phyloP scores from a whole-genome alignment of 1,140 invertebrate species.

The Pseudoatta argentina region DNA sequence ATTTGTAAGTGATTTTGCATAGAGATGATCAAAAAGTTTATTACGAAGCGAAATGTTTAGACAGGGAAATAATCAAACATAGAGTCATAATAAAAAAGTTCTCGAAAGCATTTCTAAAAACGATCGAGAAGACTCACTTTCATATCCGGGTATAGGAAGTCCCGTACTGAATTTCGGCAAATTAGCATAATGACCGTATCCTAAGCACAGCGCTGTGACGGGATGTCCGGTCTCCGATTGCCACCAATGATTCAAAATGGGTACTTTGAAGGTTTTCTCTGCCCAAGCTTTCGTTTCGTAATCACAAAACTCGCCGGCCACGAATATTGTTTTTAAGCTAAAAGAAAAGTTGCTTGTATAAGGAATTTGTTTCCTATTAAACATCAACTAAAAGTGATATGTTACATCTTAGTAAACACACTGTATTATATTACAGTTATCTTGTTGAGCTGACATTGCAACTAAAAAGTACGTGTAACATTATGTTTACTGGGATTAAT shows the following conservation, averaged over 20 bases:
- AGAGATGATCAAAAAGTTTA: neutral
- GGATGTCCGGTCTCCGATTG: conserved; percentile 97
- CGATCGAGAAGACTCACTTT: conserved; percentile 79
- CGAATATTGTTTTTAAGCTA: conserved; percentile 92
- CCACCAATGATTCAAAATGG: conserved; percentile 98
- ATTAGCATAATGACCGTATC: conserved; percentile 89
- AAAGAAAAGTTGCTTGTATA: conserved; percentile 2
- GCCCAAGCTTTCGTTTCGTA: conserved; percentile 96
- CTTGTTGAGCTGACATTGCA: no score
- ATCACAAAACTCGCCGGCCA: conserved; percentile 98
- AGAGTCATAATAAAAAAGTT: neutral
- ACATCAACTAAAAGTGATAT: no score
- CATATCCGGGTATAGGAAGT: conserved; percentile 93
- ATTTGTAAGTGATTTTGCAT: conserved; percentile 1
- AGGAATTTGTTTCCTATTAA: no score
- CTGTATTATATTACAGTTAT: no score
- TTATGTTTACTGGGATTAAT: no score
- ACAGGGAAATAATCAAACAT: neutral
- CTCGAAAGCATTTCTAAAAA: neutral
- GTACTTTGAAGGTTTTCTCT: conserved; percentile 92
- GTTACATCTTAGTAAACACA: no score
- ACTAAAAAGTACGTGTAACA: no score
- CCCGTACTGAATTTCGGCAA: conserved; percentile 91
- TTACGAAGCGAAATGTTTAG: neutral
- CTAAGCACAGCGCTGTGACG: conserved; percentile 94